Evolutionary conservation across 2,797 vertebrate genomes (phyloP), one percentile per base, ranked within the genome.

Genomic region (Leptodactylus fallax): DNA sequence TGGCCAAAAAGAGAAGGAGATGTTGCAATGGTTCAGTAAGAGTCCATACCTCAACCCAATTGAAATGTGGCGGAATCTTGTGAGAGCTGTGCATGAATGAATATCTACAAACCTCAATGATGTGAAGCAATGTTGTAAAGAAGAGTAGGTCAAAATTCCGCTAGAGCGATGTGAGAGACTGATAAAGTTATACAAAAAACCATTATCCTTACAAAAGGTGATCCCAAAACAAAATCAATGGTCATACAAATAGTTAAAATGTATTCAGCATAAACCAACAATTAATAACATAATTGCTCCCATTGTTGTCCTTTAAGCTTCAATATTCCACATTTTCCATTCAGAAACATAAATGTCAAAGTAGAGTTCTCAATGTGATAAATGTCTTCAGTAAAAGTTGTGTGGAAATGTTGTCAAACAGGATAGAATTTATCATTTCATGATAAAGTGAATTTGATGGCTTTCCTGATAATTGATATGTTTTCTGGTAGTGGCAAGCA

Each of bases 321-420:
- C 12, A 19, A 56, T 9, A 12, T 79, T 69, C 1, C n/a, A 81
- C 19, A 67, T n/a, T 27, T 82, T 55, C 23, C 14, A 16, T 56
- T n/a, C 76, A 79, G 53, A 82, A 67, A 69, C 61, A 51, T 82
- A 63, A 82, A 82, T 82, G 63, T 82, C 81, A 53, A 7, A 27
- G 14, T 81, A 49, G 14, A 19, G 49, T 51, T 55, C 49, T 65
- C 11, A 49, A 10, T 25, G 13, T 49, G 12, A 81, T 65, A 65
- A 81, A 49, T 69, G 49, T 53, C 63, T 82, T 82, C 13, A 53
- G n/a, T 49, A 53, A 53, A 79, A 69, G 49, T 69, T 69, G 23
- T 69, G 16, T 25, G 7, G 21, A 79, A 67, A 82, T 67, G n/a
- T 51, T 82, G 47, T 82, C 81, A 82, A 51, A 25, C 61, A 53